Conservation (phyloP, 2,113 vertebrate species). For the Apaloderma vittatum region DNA sequence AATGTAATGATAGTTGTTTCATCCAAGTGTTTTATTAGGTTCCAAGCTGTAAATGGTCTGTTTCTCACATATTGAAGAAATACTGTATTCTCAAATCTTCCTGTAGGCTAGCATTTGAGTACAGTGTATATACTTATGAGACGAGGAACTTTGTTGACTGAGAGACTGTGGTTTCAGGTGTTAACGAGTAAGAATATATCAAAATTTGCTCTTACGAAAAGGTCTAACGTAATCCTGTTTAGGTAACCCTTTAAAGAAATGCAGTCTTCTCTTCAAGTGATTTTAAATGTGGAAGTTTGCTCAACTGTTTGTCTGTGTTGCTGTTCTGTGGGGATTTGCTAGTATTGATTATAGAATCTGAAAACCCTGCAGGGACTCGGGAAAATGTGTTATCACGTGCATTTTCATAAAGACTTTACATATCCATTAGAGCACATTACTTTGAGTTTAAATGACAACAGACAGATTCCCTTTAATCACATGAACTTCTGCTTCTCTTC, state of each 20-base stretch:
- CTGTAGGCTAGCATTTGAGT: not conserved
- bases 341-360: not conserved
- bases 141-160: constrained; percentile 2
- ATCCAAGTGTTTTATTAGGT: not conserved
- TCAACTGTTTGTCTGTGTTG: not conserved
- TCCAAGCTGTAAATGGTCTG: not conserved
- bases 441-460: not conserved
- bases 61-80: not conserved
- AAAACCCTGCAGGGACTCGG: not conserved
- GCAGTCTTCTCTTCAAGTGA: not conserved
- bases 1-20: not conserved
- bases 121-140: not conserved
- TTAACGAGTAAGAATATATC: not conserved
- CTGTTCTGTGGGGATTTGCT: not conserved
- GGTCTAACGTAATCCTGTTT: constrained; percentile 47
- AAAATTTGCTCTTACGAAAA: constrained; percentile 49
- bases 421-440: not conserved
- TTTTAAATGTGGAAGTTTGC: constrained; percentile 43
- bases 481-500: not conserved
- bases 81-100: not conserved
- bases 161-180: not conserved
- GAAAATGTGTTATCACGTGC: not conserved
- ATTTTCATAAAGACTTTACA: not conserved
- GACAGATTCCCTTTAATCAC: not conserved
- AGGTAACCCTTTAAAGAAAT: constrained; percentile 29